Base-by-base conservation (phyloP, 1,140 invertebrate genomes). In the Argopecten irradians region DNA sequence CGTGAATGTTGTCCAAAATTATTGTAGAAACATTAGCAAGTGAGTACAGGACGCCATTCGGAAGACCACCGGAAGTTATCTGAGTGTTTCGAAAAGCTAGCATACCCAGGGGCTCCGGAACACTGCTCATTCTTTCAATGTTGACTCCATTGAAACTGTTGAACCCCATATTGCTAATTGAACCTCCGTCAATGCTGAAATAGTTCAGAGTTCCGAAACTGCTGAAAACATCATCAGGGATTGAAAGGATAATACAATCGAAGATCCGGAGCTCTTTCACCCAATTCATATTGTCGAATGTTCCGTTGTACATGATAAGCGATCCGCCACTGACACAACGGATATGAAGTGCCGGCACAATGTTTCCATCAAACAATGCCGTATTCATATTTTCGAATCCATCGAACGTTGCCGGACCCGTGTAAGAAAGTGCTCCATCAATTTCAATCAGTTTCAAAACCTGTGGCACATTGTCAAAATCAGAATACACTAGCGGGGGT, bases 341-440 rank as follows among this genome's bases (percentile, higher is more conserved):
- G 0, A 71, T 3, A n/a, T 71, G 55, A 16, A 71, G 55, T 28
- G 55, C 55, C 22, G 55, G 55, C 16, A 71, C 55, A n/a, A 71
- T n/a, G 55, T 91, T 89, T 3, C 89, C 43, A 87, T 92, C 90
- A 85, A 92, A 92, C 22, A 71, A 86, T 32, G 82, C 87, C n/a
- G 87, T 88, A 43, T 87, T 91, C 7, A 91, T 86, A 16, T 43
- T 28, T 34, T 82, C 83, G 43, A 92, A 92, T 89, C 90, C 89
- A 16, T 55, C 41, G 55, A 92, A 91, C 11, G 88, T 87, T 0
- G 89, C 87, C 7, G 89, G 89, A 16, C 82, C 55, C 13, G 41
- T 41, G 32, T 43, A 34, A 19, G 88, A 83, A 14, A 92, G 86
- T 16, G 87, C 84, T 2, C 91, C 91, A 43, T 90, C 89, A 7